These are phyloP conservation scores for Cynopterus brachyotis DNA, from an alignment of 2,113 vertebrate genomes.

Conservation along the genomic window DNA sequence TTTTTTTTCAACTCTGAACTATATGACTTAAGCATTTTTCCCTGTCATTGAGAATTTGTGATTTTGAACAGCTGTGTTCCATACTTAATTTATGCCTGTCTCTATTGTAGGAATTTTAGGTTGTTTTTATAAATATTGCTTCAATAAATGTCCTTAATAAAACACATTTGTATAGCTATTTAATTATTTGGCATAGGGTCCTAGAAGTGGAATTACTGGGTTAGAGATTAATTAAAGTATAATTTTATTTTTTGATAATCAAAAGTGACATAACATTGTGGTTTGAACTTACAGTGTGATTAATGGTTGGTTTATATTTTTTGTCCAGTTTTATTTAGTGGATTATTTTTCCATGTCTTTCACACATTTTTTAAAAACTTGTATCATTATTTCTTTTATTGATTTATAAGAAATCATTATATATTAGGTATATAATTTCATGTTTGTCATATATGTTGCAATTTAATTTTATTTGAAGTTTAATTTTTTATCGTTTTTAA, in stretches of 20 bases:
- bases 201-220: not conserved
- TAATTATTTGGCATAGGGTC: not conserved
- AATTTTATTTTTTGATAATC: not conserved
- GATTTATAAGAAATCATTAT: not conserved
- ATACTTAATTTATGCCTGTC: slow-evolving; percentile 59
- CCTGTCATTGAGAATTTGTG: not conserved
- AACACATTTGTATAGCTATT: not conserved
- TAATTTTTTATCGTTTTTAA: not conserved
- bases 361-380: not conserved
- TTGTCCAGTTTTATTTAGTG: not conserved
- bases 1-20: not conserved
- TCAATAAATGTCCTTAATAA: slow-evolving; percentile 55
- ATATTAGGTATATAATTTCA: not conserved
- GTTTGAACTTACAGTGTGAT: not conserved
- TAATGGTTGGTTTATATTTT: not conserved
- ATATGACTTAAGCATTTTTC: not conserved
- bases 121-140: slow-evolving; percentile 54
- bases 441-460: not conserved
- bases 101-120: slow-evolving; percentile 25
- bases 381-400: not conserved
- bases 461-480: not conserved
- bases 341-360: not conserved
- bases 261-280: not conserved
- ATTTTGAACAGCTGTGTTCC: slow-evolving; percentile 16
- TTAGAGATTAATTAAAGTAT: slow-evolving; percentile 26